Percentiles rank a stretch among this genome's conserved stretches.
phyloP scores from a whole-genome alignment of 2,113 vertebrate species.

The Oxyura jamaicensis region DNA sequence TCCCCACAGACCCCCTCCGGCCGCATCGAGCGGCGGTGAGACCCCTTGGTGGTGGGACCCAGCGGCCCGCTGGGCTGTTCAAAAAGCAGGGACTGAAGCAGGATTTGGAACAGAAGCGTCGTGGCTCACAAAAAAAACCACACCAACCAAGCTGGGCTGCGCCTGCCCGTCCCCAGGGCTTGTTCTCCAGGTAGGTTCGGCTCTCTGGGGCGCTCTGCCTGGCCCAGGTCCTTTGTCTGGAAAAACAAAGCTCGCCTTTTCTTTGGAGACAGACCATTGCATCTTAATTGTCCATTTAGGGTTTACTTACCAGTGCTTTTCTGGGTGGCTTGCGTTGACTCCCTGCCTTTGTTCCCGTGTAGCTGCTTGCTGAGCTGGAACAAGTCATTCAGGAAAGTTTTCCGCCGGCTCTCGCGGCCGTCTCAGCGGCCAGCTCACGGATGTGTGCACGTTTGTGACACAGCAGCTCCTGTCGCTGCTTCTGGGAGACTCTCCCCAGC shows the following conservation, averaged over 20 bases:
- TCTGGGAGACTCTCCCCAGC: fast-evolving
- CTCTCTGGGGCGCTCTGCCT: background rate
- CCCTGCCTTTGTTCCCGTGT: background rate
- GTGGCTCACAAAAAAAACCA: background rate
- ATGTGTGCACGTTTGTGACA: fast-evolving
- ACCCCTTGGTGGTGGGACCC: background rate
- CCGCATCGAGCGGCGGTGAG: fast-evolving
- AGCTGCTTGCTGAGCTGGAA: background rate
- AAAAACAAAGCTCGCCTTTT: background rate
- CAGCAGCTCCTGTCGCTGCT: fast-evolving
- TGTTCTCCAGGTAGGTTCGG: background rate
- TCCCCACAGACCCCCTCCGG: background rate
- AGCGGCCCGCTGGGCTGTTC: fast-evolving
- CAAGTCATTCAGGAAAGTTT: background rate
- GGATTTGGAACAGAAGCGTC: fast-evolving
- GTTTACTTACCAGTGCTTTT: background rate
- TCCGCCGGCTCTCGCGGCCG: fast-evolving
- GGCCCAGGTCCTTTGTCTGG: background rate
- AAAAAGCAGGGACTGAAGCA: background rate
- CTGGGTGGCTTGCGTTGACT: background rate
- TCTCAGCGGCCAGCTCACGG: background rate
- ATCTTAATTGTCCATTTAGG: background rate
- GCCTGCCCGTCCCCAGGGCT: background rate
- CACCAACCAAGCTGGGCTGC: fast-evolving
- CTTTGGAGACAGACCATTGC: fast-evolving